Base-by-base conservation (phyloP, 2,113 vertebrate genomes). In the Microcebus tavaratra region DNA sequence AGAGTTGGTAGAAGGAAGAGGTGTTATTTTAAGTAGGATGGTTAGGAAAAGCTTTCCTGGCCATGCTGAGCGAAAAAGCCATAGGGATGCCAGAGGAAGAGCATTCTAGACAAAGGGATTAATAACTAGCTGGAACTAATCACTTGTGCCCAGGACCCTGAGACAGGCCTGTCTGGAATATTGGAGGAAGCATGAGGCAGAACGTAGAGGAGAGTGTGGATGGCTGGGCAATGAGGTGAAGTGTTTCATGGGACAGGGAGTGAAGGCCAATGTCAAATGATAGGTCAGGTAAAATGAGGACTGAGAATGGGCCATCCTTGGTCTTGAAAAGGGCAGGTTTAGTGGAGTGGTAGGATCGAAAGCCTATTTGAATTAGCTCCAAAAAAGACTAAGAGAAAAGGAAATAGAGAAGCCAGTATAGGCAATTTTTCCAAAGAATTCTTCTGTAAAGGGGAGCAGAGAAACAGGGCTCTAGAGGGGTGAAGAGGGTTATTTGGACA, bases 141-240 rank as follows among this genome's bases (percentile, higher is more conserved):
- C 65, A 23, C 34, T 27, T 25, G 11, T 25, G 6, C n/a, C 65
- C 9, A 79, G 23, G 17, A 75, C 31, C 20, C 42, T 15, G 42
- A 88, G 36, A 50, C 11, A 14, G 39, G 25, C 20, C 17, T 70
- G 59, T 5, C 11, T 95, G 36, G 36, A 48, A 76, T 4, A 45
- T 0, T 36, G 63, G 18, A 75, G 39, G 14, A n/a, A 86, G 20
- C 20, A 73, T 27, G 8, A 72, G 8, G 18, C 7, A 20, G 53
- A 72, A 76, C 3, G n/a, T 8, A 21, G 42, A 88, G 29, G 17
- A 55, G 5, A 48, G 4, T 2, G 3, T 23, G 70, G 29, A 10
- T 34, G 2, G 23, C n/a, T 21, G 2, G 21, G 3, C 3, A 79
- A 8, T 2, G 5, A 59, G 12, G 1, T 14, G 6, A 53, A 48